phyloP scores from a whole-genome alignment of 2,888 invertebrate genomes.

The Drosophila lacicola region DNA sequence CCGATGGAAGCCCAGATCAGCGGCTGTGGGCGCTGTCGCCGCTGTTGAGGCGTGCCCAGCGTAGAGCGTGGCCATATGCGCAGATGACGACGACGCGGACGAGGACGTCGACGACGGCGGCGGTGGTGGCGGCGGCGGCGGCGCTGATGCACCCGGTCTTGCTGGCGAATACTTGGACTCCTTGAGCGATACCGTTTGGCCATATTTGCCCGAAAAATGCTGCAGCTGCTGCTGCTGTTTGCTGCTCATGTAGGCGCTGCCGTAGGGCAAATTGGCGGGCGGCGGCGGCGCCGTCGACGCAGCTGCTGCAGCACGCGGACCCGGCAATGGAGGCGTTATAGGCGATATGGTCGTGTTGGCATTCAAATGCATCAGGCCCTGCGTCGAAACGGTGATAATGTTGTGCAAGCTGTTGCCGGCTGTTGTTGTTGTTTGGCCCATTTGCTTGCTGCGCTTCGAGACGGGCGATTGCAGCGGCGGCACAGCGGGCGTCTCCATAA shows the following conservation, averaged over 20 bases:
- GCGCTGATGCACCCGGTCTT: slow-evolving; percentile 47
- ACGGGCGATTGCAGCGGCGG: slow-evolving; percentile 61
- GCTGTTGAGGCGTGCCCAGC: slow-evolving; percentile 42
- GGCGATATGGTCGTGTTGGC: slow-evolving; percentile 85
- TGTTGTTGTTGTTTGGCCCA: slow-evolving; percentile 41
- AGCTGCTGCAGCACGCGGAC: slow-evolving; percentile 60
- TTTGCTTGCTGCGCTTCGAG: slow-evolving; percentile 79
- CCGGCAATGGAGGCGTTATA: slow-evolving; percentile 82
- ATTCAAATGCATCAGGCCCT: slow-evolving; percentile 84
- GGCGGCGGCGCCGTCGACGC: slow-evolving; percentile 70
- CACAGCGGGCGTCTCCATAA: slow-evolving; percentile 38
- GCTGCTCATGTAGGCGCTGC: slow-evolving; percentile 62
- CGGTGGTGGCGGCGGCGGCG: slow-evolving; percentile 59
- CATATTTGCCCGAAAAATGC: slow-evolving; percentile 47
- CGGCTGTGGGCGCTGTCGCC: slow-evolving; percentile 47
- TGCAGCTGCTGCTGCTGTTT: slow-evolving; percentile 41
- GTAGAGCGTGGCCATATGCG: slow-evolving; percentile 66
- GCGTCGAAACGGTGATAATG: slow-evolving; percentile 83
- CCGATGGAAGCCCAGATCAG: slow-evolving; percentile 77
- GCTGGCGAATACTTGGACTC: slow-evolving; percentile 63
- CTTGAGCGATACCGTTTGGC: slow-evolving; percentile 51
- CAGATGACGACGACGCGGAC: slow-evolving; percentile 23
- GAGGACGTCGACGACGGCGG: slow-evolving; percentile 45
- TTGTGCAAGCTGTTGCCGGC: slow-evolving; percentile 81
- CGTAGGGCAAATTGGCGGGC: slow-evolving; percentile 70